Evolutionary conservation across 2,113 vertebrate genomes (phyloP).

Genomic region (Centropristis striata): DNA sequence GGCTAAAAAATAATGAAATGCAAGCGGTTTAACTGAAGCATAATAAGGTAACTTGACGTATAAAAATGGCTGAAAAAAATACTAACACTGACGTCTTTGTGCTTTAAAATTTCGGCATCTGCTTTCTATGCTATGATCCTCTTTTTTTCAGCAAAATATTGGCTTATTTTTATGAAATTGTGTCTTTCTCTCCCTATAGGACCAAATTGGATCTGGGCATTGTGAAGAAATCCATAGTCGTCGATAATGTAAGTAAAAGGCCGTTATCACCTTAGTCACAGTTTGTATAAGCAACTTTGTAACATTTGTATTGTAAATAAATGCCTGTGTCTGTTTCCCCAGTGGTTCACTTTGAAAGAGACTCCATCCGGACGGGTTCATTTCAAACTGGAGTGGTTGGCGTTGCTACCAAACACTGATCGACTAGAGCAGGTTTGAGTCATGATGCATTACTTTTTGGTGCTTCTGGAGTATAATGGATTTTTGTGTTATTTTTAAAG

Average conservation of each 20-base stretch:
- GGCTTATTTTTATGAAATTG: neutral
- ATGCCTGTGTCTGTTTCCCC: conserved; percentile 12
- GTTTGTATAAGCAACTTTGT: neutral
- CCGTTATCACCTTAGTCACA: neutral
- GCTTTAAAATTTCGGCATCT: neutral
- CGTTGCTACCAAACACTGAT: conserved; percentile 83
- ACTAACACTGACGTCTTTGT: too few species aligned
- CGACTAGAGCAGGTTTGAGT: conserved; percentile 88
- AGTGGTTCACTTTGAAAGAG: conserved; percentile 93
- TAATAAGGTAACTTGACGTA: too few species aligned
- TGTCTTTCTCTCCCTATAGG: conserved; percentile 68
- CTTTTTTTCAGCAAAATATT: neutral
- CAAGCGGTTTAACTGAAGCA: too few species aligned
- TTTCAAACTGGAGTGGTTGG: conserved; percentile 92
- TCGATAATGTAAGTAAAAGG: conserved; percentile 88
- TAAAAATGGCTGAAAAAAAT: too few species aligned
- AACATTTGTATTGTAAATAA: neutral
- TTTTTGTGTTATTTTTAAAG: neutral
- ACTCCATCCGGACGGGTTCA: conserved; percentile 88
- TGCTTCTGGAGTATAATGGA: too few species aligned
- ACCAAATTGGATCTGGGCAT: conserved; percentile 93
- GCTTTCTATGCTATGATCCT: neutral
- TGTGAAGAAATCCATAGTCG: conserved; percentile 87
- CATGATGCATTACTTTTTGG: neutral
- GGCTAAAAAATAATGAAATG: too few species aligned